A percentile compares a stretch with the other conserved stretches of the same genome.
Evolutionary conservation across 2,797 vertebrate genomes (phyloP).

Genomic region (Glossophaga mutica): DNA sequence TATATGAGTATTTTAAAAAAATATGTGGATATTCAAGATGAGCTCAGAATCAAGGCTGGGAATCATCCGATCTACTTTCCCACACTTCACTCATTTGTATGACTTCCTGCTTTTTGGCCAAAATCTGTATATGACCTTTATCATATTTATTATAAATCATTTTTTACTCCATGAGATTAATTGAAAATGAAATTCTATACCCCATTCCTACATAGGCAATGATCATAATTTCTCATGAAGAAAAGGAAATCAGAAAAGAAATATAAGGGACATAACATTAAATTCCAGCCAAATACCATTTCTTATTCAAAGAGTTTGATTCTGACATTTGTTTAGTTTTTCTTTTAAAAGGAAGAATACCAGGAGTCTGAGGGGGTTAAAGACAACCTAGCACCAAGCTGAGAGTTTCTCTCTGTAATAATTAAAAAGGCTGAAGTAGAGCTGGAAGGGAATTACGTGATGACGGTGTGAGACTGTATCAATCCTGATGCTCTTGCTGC

Average conservation of each 20-base stretch:
- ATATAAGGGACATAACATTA: no score
- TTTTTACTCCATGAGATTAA: slow-evolving; percentile 26
- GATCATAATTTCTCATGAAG: not conserved
- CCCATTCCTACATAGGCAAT: not conserved
- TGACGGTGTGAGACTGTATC: no score
- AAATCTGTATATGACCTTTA: not conserved
- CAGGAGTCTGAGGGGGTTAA: no score
- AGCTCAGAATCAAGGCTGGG: not conserved
- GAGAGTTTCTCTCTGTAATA: no score
- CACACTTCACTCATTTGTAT: not conserved
- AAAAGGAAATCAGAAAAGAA: not conserved
- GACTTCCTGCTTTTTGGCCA: not conserved
- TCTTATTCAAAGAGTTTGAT: no score
- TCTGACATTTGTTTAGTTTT: no score
- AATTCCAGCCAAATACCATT: no score
- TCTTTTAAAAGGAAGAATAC: not conserved
- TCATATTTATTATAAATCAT: not conserved
- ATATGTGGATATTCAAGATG: not conserved
- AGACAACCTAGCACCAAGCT: no score
- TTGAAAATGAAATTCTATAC: not conserved
- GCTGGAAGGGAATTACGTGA: no score
- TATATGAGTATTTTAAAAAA: not conserved
- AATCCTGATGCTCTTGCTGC: no score
- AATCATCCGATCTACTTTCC: not conserved
- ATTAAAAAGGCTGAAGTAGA: no score